Evolutionary conservation across 1,140 invertebrate genomes (phyloP).

Genomic region (Sminthurinus signatus): DNA sequence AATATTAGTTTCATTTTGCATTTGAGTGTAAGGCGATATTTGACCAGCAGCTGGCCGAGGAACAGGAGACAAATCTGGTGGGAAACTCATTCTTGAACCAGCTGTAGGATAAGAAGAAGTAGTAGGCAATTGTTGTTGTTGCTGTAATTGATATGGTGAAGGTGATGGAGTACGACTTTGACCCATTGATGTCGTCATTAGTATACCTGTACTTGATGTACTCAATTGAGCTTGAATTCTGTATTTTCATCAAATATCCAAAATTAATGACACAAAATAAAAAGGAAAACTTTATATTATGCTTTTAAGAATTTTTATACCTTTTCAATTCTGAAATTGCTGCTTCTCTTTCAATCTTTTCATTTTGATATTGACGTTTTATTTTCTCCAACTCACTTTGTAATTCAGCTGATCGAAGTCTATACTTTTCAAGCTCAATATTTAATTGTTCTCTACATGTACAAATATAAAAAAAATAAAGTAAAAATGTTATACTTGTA

Average conservation of each 20-base stretch:
- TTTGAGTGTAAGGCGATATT: too few relatives aligned
- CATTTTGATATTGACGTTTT: constrained; percentile 24
- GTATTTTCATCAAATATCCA: neutral
- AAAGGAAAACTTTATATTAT: neutral
- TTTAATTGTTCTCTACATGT: constrained; percentile 35
- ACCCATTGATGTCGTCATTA: constrained; percentile 1
- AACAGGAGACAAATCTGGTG: constrained; percentile 5
- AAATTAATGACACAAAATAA: neutral
- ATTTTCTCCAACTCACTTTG: constrained; percentile 29
- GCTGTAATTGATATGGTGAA: neutral
- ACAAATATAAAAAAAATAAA: constrained; percentile 14
- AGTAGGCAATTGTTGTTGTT: too few relatives aligned
- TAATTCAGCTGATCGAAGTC: constrained; percentile 27
- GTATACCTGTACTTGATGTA: constrained; percentile 20
- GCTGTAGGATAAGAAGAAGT: too few relatives aligned
- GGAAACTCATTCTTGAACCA: neutral
- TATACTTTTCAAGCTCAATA: constrained; percentile 20
- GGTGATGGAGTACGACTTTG: neutral
- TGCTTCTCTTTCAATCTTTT: constrained; percentile 29
- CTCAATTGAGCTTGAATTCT: constrained; percentile 23
- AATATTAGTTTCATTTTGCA: too few relatives aligned
- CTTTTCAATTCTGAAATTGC: constrained; percentile 24
- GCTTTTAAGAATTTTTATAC: constrained; percentile 3
- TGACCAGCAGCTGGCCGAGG: neutral
- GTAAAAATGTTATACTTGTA: neutral